Evolutionary conservation across 2,888 invertebrate species (phyloP).

Genomic region (Drosophila buzzatii): DNA sequence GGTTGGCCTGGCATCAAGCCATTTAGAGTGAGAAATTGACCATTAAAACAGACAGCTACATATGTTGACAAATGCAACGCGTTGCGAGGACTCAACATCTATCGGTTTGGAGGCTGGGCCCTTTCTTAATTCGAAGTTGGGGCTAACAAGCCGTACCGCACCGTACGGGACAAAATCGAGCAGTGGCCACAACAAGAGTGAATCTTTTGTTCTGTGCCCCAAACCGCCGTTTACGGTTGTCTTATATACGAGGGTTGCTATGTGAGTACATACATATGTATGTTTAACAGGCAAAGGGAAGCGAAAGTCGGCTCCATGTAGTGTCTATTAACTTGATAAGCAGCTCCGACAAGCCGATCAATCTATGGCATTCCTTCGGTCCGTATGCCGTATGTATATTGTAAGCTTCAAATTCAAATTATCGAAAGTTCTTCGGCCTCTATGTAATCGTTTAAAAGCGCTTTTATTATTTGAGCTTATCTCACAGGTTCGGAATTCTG

Average conservation of each 20-base stretch:
- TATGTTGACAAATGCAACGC: constrained; percentile 78
- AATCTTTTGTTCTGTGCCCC: constrained; percentile 32
- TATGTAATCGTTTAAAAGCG: no score
- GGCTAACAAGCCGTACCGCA: constrained; percentile 8
- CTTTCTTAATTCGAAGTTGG: constrained; percentile 38
- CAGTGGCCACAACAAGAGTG: constrained; percentile 48
- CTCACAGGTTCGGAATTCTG: no score
- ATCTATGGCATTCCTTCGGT: no score
- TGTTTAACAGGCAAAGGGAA: neutral
- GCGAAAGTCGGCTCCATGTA: no score
- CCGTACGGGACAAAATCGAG: constrained; percentile 8
- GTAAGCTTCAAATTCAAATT: no score
- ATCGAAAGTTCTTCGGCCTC: no score
- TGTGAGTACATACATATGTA: neutral
- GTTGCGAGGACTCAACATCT: constrained; percentile 23
- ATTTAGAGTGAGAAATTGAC: constrained; percentile 84
- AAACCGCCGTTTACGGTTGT: constrained; percentile 20
- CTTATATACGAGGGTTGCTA: constrained; percentile 9
- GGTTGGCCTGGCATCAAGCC: constrained; percentile 50
- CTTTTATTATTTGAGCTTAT: no score
- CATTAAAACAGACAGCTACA: constrained; percentile 82
- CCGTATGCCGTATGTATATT: no score
- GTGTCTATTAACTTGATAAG: no score
- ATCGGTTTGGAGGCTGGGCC: constrained; percentile 2
- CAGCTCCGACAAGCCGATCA: no score